A percentile compares a stretch with the other conserved stretches of the same genome.
phyloP scores from a whole-genome alignment of 2,113 vertebrate genomes.

The Tetrao urogallus region DNA sequence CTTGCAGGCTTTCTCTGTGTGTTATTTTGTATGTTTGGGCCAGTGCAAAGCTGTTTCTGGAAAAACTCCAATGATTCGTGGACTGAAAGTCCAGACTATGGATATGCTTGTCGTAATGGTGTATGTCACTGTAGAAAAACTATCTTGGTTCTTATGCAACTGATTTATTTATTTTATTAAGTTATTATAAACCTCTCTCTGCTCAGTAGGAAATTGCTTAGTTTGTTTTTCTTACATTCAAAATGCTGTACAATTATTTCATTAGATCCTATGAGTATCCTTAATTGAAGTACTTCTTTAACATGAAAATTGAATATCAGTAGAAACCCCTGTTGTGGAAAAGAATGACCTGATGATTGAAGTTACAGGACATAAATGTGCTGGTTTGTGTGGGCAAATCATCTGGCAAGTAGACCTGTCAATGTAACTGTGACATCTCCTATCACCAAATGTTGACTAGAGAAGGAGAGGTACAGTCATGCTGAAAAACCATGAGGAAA shows the following conservation, averaged over 20 bases:
- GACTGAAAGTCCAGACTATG: not conserved
- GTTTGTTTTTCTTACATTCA: not conserved
- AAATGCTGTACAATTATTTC: not conserved
- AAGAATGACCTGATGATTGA: not conserved
- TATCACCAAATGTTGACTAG: not conserved
- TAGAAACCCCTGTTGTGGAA: not conserved
- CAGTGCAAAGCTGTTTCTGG: not conserved
- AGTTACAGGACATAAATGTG: not conserved
- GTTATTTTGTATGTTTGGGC: not conserved
- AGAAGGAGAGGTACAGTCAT: not conserved
- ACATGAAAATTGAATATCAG: not conserved
- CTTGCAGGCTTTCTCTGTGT: not conserved
- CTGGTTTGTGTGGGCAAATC: not conserved
- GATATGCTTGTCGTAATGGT: not conserved
- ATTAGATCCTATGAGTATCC: not conserved
- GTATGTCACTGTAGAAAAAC: not conserved
- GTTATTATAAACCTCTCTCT: not conserved
- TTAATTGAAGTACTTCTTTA: not conserved
- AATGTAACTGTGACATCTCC: not conserved
- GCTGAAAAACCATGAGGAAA: not conserved
- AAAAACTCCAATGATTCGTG: not conserved
- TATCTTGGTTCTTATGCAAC: not conserved
- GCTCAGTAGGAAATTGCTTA: not conserved
- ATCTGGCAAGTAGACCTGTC: not conserved
- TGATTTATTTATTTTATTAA: not conserved